phyloP scores from a whole-genome alignment of 1,140 invertebrate species.

The Hydropsyche tenuis region DNA sequence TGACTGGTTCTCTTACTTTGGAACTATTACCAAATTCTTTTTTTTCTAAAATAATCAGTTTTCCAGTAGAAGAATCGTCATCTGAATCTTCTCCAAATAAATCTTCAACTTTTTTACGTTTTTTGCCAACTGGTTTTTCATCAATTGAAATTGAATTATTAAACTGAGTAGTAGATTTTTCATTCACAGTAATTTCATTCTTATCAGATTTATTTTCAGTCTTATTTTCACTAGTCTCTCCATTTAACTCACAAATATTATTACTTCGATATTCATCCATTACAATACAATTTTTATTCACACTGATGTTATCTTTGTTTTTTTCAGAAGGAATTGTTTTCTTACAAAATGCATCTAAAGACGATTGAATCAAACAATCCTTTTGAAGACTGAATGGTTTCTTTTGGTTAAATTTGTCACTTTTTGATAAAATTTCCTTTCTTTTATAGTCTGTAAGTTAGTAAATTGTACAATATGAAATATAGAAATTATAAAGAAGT shows the following conservation, averaged over 20 bases:
- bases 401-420: constrained; percentile 43
- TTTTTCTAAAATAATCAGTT: constrained; percentile 4
- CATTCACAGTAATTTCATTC: too few species aligned
- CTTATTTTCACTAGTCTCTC: too few species aligned
- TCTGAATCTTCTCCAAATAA: constrained; percentile 62
- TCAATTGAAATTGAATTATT: background rate
- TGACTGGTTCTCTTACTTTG: background rate
- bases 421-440: constrained; percentile 38
- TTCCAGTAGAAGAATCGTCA: constrained; percentile 47
- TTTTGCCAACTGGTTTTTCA: constrained; percentile 40
- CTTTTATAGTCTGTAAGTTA: background rate
- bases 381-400: constrained; percentile 44
- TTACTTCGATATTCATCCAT: constrained; percentile 37
- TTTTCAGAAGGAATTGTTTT: constrained; percentile 23
- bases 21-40: background rate
- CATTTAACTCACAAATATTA: constrained; percentile 9
- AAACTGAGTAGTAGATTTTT: too few species aligned
- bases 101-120: constrained; percentile 59
- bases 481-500: background rate
- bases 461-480: background rate
- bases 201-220: too few species aligned
- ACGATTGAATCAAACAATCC: constrained; percentile 42
- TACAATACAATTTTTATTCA: constrained; percentile 40
- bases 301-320: constrained; percentile 35
- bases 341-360: constrained; percentile 43